phyloP scores from a whole-genome alignment of 1,140 invertebrate genomes.

The Drosophila tristis region DNA sequence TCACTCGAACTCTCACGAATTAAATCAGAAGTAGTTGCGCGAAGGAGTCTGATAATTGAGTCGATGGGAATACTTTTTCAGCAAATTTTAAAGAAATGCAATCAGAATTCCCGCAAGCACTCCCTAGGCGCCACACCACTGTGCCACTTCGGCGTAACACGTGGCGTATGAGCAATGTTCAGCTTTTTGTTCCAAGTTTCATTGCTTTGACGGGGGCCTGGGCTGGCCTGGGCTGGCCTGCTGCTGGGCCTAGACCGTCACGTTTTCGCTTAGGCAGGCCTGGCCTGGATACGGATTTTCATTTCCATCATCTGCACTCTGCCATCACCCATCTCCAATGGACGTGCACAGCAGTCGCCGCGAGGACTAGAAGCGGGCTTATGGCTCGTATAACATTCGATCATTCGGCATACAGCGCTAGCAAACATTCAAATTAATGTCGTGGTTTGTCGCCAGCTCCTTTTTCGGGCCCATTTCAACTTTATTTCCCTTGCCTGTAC shows the following conservation, averaged over 20 bases:
- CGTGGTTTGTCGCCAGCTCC: conserved; percentile 52
- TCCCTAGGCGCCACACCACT: conserved; percentile 11
- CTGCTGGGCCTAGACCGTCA: conserved; percentile 69
- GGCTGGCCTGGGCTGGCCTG: conserved; percentile 31
- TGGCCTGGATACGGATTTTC: conserved; percentile 57
- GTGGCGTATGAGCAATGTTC: conserved; percentile 76
- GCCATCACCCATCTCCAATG: conserved; percentile 18
- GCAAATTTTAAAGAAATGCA: too few relatives aligned
- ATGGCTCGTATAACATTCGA: conserved; percentile 66
- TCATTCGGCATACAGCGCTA: conserved; percentile 67
- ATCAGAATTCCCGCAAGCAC: not conserved
- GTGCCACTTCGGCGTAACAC: conserved; percentile 53
- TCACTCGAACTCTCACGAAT: too few relatives aligned
- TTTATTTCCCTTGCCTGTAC: conserved; percentile 7
- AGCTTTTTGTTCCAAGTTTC: conserved; percentile 49
- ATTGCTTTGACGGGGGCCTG: conserved; percentile 35
- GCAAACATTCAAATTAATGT: conserved; percentile 75
- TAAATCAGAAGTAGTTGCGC: too few relatives aligned
- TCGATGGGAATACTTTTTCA: too few relatives aligned
- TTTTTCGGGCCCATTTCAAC: conserved; percentile 34
- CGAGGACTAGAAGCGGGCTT: not conserved
- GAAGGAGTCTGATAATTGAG: too few relatives aligned
- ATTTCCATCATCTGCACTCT: conserved; percentile 42
- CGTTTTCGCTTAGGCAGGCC: conserved; percentile 68
- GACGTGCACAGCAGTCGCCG: conserved; percentile 49